Conservation (phyloP, 1,140 invertebrate species). For the Galleria mellonella region DNA sequence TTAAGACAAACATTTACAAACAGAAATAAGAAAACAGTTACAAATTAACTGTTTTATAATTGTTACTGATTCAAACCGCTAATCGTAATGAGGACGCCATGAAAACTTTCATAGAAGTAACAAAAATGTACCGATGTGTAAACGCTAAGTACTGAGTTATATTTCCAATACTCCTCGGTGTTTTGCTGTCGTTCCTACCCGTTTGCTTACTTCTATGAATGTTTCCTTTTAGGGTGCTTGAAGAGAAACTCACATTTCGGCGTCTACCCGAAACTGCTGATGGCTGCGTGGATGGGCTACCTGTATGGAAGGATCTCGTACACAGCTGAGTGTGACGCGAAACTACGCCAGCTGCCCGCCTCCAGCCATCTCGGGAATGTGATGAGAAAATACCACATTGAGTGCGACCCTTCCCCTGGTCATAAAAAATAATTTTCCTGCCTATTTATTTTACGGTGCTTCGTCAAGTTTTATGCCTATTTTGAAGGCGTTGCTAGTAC, state of each 20-base stretch:
- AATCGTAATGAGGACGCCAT: slow-evolving; percentile 26
- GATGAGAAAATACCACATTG: slow-evolving; percentile 38
- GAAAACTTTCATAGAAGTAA: slow-evolving; percentile 66
- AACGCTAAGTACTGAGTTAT: neutral
- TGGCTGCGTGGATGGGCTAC: slow-evolving; percentile 38
- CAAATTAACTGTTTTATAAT: too few relatives aligned
- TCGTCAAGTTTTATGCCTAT: too few relatives aligned
- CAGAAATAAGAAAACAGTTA: too few relatives aligned
- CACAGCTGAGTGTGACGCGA: slow-evolving; percentile 30
- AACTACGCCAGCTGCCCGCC: slow-evolving; percentile 33
- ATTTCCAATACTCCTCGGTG: neutral
- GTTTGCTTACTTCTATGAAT: slow-evolving; percentile 64
- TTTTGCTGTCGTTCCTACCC: slow-evolving; percentile 27
- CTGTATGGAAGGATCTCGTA: slow-evolving; percentile 38
- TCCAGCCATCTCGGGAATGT: slow-evolving; percentile 42
- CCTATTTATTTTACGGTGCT: too few relatives aligned
- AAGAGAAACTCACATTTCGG: slow-evolving; percentile 43
- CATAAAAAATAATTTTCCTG: neutral
- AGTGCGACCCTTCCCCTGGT: slow-evolving; percentile 20
- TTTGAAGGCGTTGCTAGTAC: neutral
- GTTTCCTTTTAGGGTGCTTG: slow-evolving; percentile 56
- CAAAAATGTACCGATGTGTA: slow-evolving; percentile 10
- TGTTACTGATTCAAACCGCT: too few relatives aligned
- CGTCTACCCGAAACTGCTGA: slow-evolving; percentile 36
- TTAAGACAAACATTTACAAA: too few relatives aligned